Evolutionary conservation across 2,113 vertebrate species (phyloP).

Genomic region (Patagioenas fasciata): DNA sequence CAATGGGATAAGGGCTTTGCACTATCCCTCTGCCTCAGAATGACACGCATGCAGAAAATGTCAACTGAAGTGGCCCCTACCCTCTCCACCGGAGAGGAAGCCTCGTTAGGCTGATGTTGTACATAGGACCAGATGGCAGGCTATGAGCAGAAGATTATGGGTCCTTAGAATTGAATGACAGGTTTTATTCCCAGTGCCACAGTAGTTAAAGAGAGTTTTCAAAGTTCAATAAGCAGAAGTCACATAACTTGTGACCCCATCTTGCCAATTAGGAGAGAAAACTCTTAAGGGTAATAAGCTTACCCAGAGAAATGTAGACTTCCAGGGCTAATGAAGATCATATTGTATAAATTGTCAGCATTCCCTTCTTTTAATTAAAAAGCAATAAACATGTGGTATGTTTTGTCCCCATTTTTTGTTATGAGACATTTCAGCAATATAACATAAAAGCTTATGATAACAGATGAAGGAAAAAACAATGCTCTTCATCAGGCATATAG

Average conservation of each 20-base stretch:
- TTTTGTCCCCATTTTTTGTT: neutral
- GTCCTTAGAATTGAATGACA: neutral
- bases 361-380: conserved; percentile 21
- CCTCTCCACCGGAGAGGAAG: neutral
- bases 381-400: neutral
- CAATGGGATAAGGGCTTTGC: neutral
- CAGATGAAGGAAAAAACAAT: neutral
- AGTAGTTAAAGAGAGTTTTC: neutral
- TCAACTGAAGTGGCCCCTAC: rapidly evolving
- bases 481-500: neutral
- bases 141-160: neutral
- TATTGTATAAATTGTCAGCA: conserved; percentile 27
- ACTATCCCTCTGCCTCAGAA: neutral
- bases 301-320: conserved; percentile 16
- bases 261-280: conserved; percentile 50
- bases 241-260: conserved; percentile 26
- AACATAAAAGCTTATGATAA: neutral
- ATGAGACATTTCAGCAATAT: neutral
- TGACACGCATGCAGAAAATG: neutral
- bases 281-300: neutral
- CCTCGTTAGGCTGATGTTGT: neutral
- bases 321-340: conserved; percentile 29
- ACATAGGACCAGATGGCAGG: neutral
- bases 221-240: conserved; percentile 20
- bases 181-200: neutral